phyloP scores from a whole-genome alignment of 2,113 vertebrate species.

The Strix aluco region DNA sequence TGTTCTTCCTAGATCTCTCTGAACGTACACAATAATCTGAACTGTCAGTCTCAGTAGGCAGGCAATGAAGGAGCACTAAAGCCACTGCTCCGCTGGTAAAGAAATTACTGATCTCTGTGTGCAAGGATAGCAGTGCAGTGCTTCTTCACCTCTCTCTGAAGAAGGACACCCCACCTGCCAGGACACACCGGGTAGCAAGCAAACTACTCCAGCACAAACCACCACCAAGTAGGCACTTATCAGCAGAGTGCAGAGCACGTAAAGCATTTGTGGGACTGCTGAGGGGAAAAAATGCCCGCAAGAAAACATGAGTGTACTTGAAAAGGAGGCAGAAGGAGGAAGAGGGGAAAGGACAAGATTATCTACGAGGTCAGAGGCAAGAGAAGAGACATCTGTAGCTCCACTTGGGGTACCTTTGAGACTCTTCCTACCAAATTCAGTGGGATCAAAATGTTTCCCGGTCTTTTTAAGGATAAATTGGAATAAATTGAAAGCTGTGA shows the following conservation, averaged over 20 bases:
- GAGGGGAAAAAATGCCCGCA: background rate
- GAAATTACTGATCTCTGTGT: background rate
- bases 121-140: background rate
- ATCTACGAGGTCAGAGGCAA: background rate
- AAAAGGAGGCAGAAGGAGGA: background rate
- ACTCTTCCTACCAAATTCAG: background rate
- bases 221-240: background rate
- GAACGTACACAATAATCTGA: background rate
- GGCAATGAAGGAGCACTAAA: background rate
- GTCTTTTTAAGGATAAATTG: background rate
- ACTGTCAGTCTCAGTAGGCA: background rate
- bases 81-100: background rate
- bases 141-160: background rate
- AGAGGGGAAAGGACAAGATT: background rate
- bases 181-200: fast-evolving
- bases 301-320: background rate
- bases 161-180: background rate
- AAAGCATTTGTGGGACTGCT: background rate
- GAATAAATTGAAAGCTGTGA: background rate
- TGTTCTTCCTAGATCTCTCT: background rate
- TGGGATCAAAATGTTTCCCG: background rate
- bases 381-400: background rate
- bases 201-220: background rate
- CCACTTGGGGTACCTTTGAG: background rate
- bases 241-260: fast-evolving